Base-by-base conservation (phyloP, 2,888 invertebrate genomes). In the Anagyrus pseudococci region DNA sequence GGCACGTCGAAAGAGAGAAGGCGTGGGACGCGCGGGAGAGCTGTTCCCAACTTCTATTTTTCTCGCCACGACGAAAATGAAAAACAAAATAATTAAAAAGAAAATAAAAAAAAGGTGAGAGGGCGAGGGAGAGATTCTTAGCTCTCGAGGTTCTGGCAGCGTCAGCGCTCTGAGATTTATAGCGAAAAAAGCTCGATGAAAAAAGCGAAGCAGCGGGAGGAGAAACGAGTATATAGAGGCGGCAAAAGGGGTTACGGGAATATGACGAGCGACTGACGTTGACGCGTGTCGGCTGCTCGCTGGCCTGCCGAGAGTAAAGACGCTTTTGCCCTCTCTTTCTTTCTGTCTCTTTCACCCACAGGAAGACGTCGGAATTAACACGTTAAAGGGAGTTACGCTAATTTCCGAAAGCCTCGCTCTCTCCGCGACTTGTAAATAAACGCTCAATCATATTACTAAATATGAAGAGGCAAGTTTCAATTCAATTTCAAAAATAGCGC, bases 211-310 rank as follows among this genome's bases (percentile, higher is more conserved):
- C 3, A 15, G 33, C 10, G 33, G 8, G 8, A 19, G 47, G 43
- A 25, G 43, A 54, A 13, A 19, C 13, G 26, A 29, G 19, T n/a
- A n/a, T n/a, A n/a, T n/a, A n/a, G n/a, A n/a, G 40, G 41, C 6
- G 41, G 48, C 49, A 52, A 65, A 65, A 63, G 61, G 64, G 47
- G 70, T 69, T 68, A 73, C 72, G 67, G 70, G 73, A 73, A 75
- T 74, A 75, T 74, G 77, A 77, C 70, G 71, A 33, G 47, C n/a
- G 71, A 68, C 67, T 66, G 74, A 73, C 70, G 71, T 71, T 72
- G 72, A 73, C 73, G 71, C 70, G 72, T 73, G 69, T 68, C 71
- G 68, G 53, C 13, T 22, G 15, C 44, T 29, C 13, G 33, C 22
- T 23, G 43, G 26, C 58, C 44, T 57, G n/a, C n/a, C n/a, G n/a